Conservation (phyloP, 2,113 vertebrate species). For the Pseudois nayaur region DNA sequence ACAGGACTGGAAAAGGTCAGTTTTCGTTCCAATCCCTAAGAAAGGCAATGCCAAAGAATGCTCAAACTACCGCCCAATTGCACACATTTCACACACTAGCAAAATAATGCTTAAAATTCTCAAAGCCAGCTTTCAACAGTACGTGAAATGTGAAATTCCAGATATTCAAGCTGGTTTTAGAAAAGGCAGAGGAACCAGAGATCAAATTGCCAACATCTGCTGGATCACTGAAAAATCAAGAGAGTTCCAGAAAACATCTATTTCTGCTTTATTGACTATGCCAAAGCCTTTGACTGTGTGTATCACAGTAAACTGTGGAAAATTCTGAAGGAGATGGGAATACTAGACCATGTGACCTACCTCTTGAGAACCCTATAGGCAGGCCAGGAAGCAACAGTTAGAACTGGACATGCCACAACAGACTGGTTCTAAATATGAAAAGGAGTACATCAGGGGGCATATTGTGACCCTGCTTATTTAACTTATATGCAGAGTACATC, state of each 20-base stretch:
- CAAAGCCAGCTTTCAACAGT: neutral
- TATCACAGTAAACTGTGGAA: neutral
- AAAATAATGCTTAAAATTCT: neutral
- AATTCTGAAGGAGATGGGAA: neutral
- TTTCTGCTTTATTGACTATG: neutral
- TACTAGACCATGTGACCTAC: neutral
- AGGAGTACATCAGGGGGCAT: neutral
- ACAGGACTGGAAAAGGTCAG: neutral
- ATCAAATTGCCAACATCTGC: neutral
- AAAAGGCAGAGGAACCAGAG: neutral
- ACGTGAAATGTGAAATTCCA: accelerated
- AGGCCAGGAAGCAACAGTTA: neutral
- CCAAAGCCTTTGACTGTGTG: neutral
- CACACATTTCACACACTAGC: neutral
- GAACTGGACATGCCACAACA: neutral
- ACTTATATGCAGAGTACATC: neutral
- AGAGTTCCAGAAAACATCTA: neutral
- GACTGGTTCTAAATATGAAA: neutral
- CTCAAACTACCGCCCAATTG: neutral
- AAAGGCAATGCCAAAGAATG: neutral
- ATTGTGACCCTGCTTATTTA: neutral
- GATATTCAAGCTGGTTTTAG: neutral
- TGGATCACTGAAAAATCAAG: neutral
- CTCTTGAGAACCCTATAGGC: neutral
- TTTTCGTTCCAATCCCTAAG: neutral